Conservation (phyloP, 2,888 invertebrate species). For the Andrena hattorfiana region DNA sequence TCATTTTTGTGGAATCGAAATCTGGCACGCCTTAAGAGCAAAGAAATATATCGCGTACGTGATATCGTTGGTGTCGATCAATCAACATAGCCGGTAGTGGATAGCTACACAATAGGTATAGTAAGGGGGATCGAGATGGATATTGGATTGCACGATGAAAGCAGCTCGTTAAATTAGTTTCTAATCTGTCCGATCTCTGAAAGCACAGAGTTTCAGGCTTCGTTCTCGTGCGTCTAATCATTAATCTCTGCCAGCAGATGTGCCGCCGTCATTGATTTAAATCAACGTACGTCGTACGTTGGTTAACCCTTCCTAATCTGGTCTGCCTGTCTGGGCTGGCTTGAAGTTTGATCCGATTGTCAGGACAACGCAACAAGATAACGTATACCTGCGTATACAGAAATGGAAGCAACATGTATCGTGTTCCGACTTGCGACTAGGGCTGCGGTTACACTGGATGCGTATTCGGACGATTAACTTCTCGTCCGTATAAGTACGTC, state of each 20-base stretch:
- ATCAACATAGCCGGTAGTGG: constrained; percentile 77
- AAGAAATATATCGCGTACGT: constrained; percentile 24
- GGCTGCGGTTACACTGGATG: background rate
- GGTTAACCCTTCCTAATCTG: constrained; percentile 78
- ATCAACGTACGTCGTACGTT: constrained; percentile 74
- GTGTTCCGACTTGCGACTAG: constrained; percentile 51
- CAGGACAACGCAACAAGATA: constrained; percentile 67
- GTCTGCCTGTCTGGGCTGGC: constrained; percentile 67
- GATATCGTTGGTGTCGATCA: constrained; percentile 69
- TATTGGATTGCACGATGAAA: constrained; percentile 80
- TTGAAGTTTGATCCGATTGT: constrained; percentile 71
- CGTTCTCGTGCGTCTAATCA: constrained; percentile 77
- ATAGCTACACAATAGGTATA: constrained; percentile 64
- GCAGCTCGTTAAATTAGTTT: constrained; percentile 81
- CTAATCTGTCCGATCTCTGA: constrained; percentile 79
- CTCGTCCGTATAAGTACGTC: too few relatives aligned
- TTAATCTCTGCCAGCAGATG: constrained; percentile 82
- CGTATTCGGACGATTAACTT: too few relatives aligned
- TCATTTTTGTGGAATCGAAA: constrained; percentile 25
- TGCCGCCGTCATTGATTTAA: constrained; percentile 82
- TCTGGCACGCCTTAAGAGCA: constrained; percentile 19
- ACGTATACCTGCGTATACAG: constrained; percentile 63
- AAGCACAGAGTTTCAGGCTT: constrained; percentile 72
- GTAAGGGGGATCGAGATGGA: constrained; percentile 68
- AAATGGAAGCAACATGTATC: constrained; percentile 62